phyloP scores from a whole-genome alignment of 2,797 vertebrate species.

The Xyrichtys novacula region DNA sequence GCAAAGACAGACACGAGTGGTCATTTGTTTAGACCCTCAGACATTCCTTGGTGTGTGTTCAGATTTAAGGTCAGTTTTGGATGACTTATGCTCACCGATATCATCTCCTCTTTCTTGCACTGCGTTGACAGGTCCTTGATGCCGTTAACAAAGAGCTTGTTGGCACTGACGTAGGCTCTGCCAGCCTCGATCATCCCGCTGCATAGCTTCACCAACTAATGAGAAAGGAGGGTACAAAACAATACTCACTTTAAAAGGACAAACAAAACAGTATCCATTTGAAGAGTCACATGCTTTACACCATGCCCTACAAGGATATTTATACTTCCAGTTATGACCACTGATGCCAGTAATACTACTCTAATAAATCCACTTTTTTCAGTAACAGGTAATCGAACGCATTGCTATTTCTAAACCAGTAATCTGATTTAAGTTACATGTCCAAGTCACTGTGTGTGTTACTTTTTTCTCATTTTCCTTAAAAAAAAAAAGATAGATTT shows the following conservation, averaged over 20 bases:
- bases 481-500: too few relatives aligned
- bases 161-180: slow-evolving; percentile 92
- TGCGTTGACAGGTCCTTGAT: slow-evolving; percentile 95
- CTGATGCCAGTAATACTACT: too few relatives aligned
- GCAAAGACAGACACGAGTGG: slow-evolving; percentile 25
- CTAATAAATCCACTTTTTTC: too few relatives aligned
- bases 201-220: slow-evolving; percentile 96
- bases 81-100: slow-evolving; percentile 87
- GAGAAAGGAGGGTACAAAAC: slow-evolving; percentile 11
- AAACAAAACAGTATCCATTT: slow-evolving; percentile 41
- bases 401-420: too few relatives aligned
- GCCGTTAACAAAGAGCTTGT: slow-evolving; percentile 95
- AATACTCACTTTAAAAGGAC: slow-evolving; percentile 31
- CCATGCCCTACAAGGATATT: slow-evolving; percentile 35
- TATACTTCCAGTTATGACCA: slow-evolving; percentile 56
- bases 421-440: too few relatives aligned
- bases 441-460: too few relatives aligned
- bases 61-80: slow-evolving; percentile 6
- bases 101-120: slow-evolving; percentile 94
- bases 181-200: slow-evolving; percentile 97
- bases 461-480: too few relatives aligned
- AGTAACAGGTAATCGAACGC: too few relatives aligned
- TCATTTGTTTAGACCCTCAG: slow-evolving; percentile 3
- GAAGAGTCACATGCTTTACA: slow-evolving; percentile 37
- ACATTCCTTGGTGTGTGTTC: neutral